Conservation (phyloP, 2,888 invertebrate genomes). For the Scrobipalpa costella region DNA sequence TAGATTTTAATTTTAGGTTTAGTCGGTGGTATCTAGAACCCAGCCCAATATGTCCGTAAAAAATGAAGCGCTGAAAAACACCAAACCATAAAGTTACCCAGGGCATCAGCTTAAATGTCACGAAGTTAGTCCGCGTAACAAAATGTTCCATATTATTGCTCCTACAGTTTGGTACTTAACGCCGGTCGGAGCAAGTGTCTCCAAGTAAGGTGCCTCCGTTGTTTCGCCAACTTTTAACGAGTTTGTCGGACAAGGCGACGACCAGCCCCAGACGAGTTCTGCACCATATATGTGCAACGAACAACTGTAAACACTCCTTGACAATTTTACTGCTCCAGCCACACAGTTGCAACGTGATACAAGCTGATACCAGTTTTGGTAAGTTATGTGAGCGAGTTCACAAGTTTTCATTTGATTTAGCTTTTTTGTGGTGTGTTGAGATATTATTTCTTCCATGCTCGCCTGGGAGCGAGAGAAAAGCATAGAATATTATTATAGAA, state of each 20-base stretch:
- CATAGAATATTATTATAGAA: no score
- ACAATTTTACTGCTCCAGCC: slow-evolving; percentile 22
- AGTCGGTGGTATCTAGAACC: no score
- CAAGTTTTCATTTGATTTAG: background rate
- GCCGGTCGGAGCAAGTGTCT: slow-evolving; percentile 73
- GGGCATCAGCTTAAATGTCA: slow-evolving; percentile 60
- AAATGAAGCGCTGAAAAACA: slow-evolving; percentile 39
- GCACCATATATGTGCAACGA: slow-evolving; percentile 58
- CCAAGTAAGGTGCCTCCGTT: slow-evolving; percentile 69
- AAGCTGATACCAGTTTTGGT: background rate
- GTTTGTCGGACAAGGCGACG: slow-evolving; percentile 74
- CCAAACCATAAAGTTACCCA: slow-evolving; percentile 42
- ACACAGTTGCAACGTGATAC: slow-evolving; percentile 18
- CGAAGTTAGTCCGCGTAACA: slow-evolving; percentile 59
- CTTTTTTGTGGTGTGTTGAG: background rate
- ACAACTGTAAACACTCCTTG: slow-evolving; percentile 28
- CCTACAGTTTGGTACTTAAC: slow-evolving; percentile 77
- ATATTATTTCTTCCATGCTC: no score
- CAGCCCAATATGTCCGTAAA: background rate
- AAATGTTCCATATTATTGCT: slow-evolving; percentile 71
- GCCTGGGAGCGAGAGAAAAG: no score
- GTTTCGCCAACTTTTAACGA: slow-evolving; percentile 79
- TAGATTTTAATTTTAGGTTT: no score
- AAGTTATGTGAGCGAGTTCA: slow-evolving; percentile 11
- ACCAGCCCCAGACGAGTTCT: slow-evolving; percentile 47